Percentiles rank a stretch among this genome's conserved stretches.
Conservation (phyloP, 2,797 vertebrate genomes). For the Etheostoma nigrum region DNA sequence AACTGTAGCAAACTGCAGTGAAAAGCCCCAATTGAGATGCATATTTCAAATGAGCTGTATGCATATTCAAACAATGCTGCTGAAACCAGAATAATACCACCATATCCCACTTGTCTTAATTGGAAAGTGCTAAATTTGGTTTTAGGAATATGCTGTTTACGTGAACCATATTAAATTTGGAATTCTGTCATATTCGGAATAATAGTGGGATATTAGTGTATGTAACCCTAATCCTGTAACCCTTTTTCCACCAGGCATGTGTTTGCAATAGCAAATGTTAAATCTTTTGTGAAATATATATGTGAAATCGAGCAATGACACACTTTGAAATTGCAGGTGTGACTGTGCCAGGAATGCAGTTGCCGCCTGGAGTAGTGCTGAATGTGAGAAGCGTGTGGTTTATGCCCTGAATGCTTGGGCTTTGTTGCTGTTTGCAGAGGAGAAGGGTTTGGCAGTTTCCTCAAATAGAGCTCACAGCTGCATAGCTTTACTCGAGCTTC, state of each 20-base stretch:
- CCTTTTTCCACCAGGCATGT: not conserved
- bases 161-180: no score
- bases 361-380: not conserved
- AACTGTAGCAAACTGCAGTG: no score
- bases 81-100: no score
- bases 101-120: no score
- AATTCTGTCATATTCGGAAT: no score
- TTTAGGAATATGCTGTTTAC: no score
- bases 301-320: not conserved
- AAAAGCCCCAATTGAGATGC: no score
- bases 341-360: not conserved
- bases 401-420: not conserved
- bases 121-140: no score
- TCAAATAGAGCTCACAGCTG: constrained; percentile 34
- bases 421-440: constrained; percentile 11
- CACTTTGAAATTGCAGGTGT: constrained; percentile 25
- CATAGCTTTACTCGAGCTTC: constrained; percentile 39
- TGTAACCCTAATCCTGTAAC: not conserved
- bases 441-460: constrained; percentile 21
- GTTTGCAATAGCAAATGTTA: constrained; percentile 7
- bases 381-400: not conserved
- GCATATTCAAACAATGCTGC: no score
- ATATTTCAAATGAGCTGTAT: no score
- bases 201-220: no score
- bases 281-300: not conserved